These are phyloP conservation scores for Chromobotia macracanthus DNA, from an alignment of 2,797 vertebrate genomes.

Conservation along the genomic window DNA sequence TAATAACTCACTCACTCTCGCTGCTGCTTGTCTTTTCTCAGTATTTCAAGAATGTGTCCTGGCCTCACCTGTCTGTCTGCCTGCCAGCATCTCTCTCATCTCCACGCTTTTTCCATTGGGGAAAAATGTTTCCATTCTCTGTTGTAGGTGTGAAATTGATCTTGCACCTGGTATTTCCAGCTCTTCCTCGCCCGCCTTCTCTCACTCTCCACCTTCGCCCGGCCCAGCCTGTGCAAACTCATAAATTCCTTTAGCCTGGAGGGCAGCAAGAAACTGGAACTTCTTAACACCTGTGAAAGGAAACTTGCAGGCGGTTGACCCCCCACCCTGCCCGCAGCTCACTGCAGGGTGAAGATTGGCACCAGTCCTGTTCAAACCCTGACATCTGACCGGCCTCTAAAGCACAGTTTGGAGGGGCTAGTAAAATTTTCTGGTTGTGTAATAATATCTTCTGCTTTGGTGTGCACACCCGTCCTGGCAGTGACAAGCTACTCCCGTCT, in stretches of 20 bases:
- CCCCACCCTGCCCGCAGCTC: slow-evolving; percentile 49
- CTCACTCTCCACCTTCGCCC: slow-evolving; percentile 33
- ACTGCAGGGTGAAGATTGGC: slow-evolving; percentile 60
- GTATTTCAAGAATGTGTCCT: not conserved
- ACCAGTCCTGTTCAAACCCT: slow-evolving; percentile 59
- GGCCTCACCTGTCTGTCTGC: not conserved
- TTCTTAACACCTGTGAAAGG: slow-evolving; percentile 63
- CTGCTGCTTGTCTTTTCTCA: not conserved
- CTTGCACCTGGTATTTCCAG: slow-evolving; percentile 70
- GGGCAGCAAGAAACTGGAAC: slow-evolving; percentile 49
- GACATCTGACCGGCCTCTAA: slow-evolving; percentile 50
- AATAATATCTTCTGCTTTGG: slow-evolving; percentile 60
- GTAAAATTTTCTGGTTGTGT: slow-evolving; percentile 25
- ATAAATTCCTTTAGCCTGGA: slow-evolving; percentile 67
- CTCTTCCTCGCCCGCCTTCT: slow-evolving; percentile 40
- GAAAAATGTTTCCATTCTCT: slow-evolving; percentile 74
- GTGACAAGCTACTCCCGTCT: too few species aligned
- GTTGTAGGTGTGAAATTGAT: slow-evolving; percentile 69
- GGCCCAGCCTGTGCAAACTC: slow-evolving; percentile 62
- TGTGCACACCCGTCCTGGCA: slow-evolving; percentile 29
- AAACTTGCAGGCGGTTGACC: too few species aligned
- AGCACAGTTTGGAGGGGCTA: not conserved
- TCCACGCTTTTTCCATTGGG: slow-evolving; percentile 59
- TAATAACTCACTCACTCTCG: not conserved
- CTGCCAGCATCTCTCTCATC: not conserved